A percentile compares a stretch with the other conserved stretches of the same genome.
Conservation (phyloP, 1,140 invertebrate genomes). For the Zaprionus tsacasi region DNA sequence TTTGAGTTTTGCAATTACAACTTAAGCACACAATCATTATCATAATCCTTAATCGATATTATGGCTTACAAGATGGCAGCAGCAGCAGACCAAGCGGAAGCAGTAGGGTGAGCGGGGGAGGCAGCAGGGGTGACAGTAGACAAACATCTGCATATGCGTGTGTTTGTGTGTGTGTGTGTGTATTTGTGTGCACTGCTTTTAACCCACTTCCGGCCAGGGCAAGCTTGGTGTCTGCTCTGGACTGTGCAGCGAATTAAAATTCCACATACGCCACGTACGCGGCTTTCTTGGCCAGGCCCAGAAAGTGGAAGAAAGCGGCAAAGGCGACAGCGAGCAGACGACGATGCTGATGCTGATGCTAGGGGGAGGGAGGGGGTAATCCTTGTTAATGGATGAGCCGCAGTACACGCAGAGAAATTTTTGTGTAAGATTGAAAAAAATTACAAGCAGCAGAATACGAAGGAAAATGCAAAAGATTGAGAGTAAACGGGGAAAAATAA, state of each 20-base stretch:
- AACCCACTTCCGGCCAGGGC: constrained; percentile 56
- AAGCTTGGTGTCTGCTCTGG: constrained; percentile 30
- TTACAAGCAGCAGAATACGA: neutral
- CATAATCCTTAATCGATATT: constrained; percentile 81
- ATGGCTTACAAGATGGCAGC: constrained; percentile 61
- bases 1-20: constrained; percentile 74
- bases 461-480: neutral
- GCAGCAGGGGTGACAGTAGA: constrained; percentile 6
- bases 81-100: constrained; percentile 12
- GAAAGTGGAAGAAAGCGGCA: constrained; percentile 19
- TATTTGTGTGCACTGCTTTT: constrained; percentile 44
- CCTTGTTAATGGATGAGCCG: constrained; percentile 56
- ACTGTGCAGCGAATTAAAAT: constrained; percentile 60
- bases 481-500: no score
- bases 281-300: constrained; percentile 33
- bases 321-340: constrained; percentile 10
- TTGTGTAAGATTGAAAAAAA: neutral
- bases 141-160: constrained; percentile 41
- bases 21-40: constrained; percentile 79
- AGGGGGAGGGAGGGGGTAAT: constrained; percentile 32
- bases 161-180: constrained; percentile 21
- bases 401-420: constrained; percentile 28
- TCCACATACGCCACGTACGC: constrained; percentile 45
- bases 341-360: constrained; percentile 6
- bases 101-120: neutral